phyloP scores from a whole-genome alignment of 2,797 vertebrate genomes.

The Loris lydekkerianus region DNA sequence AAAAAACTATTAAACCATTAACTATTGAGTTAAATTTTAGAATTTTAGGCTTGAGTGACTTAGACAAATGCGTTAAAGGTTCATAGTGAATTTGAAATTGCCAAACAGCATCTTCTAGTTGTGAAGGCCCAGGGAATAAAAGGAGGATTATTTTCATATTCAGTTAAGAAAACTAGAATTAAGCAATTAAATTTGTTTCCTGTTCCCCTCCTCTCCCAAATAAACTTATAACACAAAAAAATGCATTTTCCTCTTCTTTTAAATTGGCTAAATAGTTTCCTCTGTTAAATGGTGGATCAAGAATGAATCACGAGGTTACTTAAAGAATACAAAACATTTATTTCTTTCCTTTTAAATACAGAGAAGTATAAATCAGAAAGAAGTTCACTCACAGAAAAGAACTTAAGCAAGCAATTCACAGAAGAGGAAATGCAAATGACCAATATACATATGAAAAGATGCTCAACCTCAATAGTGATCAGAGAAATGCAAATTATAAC shows the following conservation, averaged over 20 bases:
- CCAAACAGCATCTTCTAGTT: not conserved
- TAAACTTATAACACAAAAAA: not conserved
- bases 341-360: conserved; percentile 38
- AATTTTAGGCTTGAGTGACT: conserved; percentile 43
- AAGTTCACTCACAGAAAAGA: conserved; percentile 14
- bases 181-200: conserved; percentile 42
- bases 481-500: conserved; percentile 62
- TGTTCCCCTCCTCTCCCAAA: not conserved
- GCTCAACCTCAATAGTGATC: conserved; percentile 12
- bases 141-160: conserved; percentile 17
- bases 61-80: conserved; percentile 48
- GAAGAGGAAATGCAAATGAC: conserved; percentile 62
- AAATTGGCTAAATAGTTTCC: conserved; percentile 4
- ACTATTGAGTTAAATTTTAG: conserved; percentile 56
- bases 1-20: conserved; percentile 36
- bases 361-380: conserved; percentile 26
- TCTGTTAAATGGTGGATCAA: conserved; percentile 29
- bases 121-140: not conserved
- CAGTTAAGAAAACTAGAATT: conserved; percentile 48
- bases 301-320: not conserved
- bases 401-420: conserved; percentile 40
- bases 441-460: conserved; percentile 53
- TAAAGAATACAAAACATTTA: conserved; percentile 46
- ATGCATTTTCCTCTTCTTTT: conserved; percentile 6
- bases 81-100: conserved; percentile 18